Percentiles rank a stretch among this genome's conserved stretches.
Conservation (phyloP, 1,140 invertebrate genomes). For the Lordiphosa stackelbergi region DNA sequence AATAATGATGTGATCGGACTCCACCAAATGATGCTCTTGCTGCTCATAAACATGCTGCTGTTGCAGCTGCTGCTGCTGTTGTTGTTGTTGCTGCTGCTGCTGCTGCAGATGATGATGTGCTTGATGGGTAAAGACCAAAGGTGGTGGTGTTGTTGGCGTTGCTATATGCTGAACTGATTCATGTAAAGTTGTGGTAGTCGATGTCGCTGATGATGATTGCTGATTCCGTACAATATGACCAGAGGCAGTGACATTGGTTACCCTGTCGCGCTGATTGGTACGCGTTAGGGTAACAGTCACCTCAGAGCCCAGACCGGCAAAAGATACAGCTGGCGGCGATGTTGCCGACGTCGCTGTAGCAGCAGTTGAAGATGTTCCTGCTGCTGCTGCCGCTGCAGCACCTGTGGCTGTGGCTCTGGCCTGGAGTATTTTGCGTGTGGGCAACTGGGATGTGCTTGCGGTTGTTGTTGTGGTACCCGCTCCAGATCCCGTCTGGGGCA, state of each 20-base stretch:
- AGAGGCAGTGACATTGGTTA: constrained; percentile 63
- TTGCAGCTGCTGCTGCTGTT: constrained; percentile 27
- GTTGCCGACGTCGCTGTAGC: constrained; percentile 15
- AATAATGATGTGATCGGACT: constrained; percentile 60
- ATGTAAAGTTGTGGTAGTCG: constrained; percentile 40
- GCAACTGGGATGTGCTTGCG: constrained; percentile 51
- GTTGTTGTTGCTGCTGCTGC: constrained; percentile 34
- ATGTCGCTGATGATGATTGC: constrained; percentile 39
- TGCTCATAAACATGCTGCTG: constrained; percentile 42
- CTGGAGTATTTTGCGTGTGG: constrained; percentile 72
- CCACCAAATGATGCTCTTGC: constrained; percentile 33
- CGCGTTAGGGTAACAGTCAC: constrained; percentile 72
- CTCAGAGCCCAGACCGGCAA: constrained; percentile 73
- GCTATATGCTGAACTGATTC: constrained; percentile 49
- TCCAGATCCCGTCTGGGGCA: constrained; percentile 50
- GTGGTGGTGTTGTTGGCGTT: constrained; percentile 53
- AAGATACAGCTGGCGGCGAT: constrained; percentile 61
- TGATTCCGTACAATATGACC: constrained; percentile 76
- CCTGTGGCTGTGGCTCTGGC: constrained; percentile 57
- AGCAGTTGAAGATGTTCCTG: constrained; percentile 12
- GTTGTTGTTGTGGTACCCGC: constrained; percentile 35
- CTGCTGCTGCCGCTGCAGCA: constrained; percentile 22
- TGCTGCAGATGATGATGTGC: constrained; percentile 45
- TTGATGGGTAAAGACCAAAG: constrained; percentile 54
- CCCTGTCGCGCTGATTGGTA: constrained; percentile 59